Evolutionary conservation across 2,888 invertebrate genomes (phyloP), one percentile per base, ranked within the genome.

Genomic region (Drosophila eohydei): DNA sequence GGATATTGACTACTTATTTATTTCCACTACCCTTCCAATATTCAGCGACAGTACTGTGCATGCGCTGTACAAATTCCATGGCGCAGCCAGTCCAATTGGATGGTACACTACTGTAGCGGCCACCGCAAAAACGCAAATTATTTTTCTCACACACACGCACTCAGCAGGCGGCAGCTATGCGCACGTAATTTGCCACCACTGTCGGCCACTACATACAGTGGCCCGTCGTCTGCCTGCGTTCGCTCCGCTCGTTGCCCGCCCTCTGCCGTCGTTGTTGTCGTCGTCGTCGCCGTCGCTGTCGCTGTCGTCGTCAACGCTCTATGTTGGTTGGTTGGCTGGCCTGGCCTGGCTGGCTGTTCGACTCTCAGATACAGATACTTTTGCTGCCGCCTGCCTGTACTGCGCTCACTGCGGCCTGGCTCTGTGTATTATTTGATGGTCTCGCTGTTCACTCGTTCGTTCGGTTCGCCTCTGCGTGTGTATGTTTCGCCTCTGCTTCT

Each of bases 361-460:
- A 71, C 83, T 83, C 83, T 83, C 83, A 75, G 60, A 81, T 85
- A 89, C 88, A 89, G 83, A 89, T 89, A 89, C 90, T 81, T 85
- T 88, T 80, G 83, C 78, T 78, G 74, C 51, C 51, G 73, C 64
- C 71, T 81, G 81, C 85, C 79, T 82, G 85, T 85, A 82, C 70
- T 82, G 73, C 64, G 81, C 74, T 81, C 80, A 76, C 77, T 61
- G 68, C 36, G 74, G 77, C 86, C 62, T 62, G 62, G 50, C 71
- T 80, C 64, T 87, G 83, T 79, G 82, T 79, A 79, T 79, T 82
- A 79, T 90, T 89, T 84, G 84, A 84, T 84, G 84, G 84, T 84
- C 90, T 85, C 90, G 89, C 89, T 85, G 87, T 83, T 82, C 74
- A 65, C 74, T 84, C 88, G 85, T 84, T 81, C 84, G 78, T 61